phyloP scores from a whole-genome alignment of 2,888 invertebrate species.

The Scaptomyza polygonia region DNA sequence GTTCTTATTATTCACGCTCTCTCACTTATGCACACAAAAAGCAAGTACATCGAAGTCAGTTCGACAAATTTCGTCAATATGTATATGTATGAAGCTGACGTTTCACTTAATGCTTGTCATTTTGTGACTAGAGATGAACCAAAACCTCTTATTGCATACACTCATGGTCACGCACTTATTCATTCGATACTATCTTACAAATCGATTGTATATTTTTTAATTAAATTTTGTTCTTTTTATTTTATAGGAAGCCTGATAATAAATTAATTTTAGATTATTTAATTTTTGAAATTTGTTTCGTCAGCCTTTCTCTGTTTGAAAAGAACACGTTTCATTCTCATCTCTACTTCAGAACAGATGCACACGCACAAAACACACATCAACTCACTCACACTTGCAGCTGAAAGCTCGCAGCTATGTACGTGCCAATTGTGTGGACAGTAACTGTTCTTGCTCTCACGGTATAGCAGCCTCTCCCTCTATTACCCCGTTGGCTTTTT shows the following conservation, averaged over 20 bases:
- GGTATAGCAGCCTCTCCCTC: background rate
- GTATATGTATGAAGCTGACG: too few relatives aligned
- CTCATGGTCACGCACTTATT: too few relatives aligned
- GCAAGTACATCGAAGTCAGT: conserved; percentile 61
- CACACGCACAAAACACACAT: conserved; percentile 16
- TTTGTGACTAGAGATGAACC: conserved; percentile 1
- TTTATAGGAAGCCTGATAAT: background rate
- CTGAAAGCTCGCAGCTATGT: conserved; percentile 47
- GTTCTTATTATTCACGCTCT: conserved; percentile 7
- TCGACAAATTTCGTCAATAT: conserved; percentile 61
- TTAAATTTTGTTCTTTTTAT: background rate
- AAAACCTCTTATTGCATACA: background rate
- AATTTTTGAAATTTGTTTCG: background rate
- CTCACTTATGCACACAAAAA: conserved; percentile 3
- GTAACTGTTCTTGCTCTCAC: conserved; percentile 37
- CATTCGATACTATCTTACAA: background rate
- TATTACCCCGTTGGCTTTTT: background rate
- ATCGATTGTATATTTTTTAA: background rate
- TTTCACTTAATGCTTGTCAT: conserved; percentile 16
- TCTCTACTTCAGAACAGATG: conserved; percentile 1
- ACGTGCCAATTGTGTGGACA: conserved; percentile 69
- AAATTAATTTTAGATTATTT: background rate
- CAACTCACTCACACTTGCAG: background rate
- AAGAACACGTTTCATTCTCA: background rate
- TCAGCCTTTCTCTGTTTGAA: background rate